phyloP scores from a whole-genome alignment of 2,113 vertebrate genomes.

The Prinia subflava region DNA sequence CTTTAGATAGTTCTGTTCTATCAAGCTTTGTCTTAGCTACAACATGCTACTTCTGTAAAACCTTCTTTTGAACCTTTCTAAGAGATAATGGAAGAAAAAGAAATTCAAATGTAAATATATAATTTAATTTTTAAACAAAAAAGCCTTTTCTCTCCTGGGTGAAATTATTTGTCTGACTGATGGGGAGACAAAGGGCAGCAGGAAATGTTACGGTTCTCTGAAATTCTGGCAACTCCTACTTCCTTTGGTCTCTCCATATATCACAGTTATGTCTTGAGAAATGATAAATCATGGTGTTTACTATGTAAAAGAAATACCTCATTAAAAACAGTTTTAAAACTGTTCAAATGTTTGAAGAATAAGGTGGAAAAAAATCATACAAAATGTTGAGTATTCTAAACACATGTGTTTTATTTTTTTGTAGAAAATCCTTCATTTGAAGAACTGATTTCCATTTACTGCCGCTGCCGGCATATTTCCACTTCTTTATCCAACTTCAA shows the following conservation, averaged over 20 bases:
- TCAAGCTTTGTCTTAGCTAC: not conserved
- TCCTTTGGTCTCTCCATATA: not conserved
- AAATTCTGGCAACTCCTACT: not conserved
- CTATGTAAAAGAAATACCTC: not conserved
- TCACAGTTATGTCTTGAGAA: not conserved
- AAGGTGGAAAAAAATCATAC: not conserved
- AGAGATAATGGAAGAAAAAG: not conserved
- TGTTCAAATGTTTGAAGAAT: not conserved
- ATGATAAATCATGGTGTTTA: not conserved
- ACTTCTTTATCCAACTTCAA: constrained; percentile 75
- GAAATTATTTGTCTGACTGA: not conserved
- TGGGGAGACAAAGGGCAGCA: rapidly evolving
- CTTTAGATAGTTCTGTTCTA: not conserved
- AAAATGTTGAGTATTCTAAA: not conserved
- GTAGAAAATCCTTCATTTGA: constrained; percentile 79
- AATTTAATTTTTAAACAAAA: not conserved
- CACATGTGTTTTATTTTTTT: not conserved
- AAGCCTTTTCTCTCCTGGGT: rapidly evolving
- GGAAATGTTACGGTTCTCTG: not conserved
- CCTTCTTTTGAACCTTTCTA: not conserved
- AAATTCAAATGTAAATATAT: not conserved
- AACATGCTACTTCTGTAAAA: not conserved
- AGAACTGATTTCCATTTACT: constrained; percentile 84
- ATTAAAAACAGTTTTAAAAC: not conserved
- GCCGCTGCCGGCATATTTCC: constrained; percentile 70